These are phyloP conservation scores for Dicerorhinus sumatrensis DNA, from an alignment of 2,113 vertebrate genomes.

Conservation along the genomic window DNA sequence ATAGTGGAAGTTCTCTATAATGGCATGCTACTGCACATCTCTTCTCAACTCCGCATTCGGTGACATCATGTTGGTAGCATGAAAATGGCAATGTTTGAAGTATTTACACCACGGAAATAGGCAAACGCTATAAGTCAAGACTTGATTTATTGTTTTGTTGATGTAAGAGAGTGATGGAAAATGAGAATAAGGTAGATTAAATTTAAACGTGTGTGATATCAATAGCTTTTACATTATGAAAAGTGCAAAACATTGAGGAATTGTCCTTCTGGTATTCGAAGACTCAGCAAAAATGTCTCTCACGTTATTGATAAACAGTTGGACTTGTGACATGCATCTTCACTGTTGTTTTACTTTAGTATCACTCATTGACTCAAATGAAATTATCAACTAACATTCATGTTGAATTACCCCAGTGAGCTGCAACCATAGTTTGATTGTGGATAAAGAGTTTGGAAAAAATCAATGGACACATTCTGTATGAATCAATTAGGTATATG, in stretches of 20 bases:
- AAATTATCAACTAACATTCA: neutral
- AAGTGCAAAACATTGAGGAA: neutral
- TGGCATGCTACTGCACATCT: neutral
- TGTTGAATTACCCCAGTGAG: neutral
- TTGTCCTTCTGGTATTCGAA: neutral
- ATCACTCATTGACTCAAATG: neutral
- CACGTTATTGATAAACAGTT: neutral
- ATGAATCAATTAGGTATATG: neutral
- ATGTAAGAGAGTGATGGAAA: neutral
- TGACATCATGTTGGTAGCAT: too few species aligned
- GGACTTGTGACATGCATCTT: neutral
- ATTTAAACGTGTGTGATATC: neutral
- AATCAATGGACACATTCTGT: neutral
- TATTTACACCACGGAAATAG: neutral
- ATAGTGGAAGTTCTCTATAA: neutral
- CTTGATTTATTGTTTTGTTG: neutral
- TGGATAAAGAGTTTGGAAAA: neutral
- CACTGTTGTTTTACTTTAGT: neutral
- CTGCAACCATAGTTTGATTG: neutral
- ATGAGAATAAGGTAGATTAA: neutral
- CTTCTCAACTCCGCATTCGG: neutral
- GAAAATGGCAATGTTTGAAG: neutral
- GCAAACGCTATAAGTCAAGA: neutral
- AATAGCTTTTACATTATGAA: neutral
- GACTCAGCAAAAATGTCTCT: neutral